Base-by-base conservation (phyloP, 92 coral and sea anemone species). In the Zoanthus sociatus region DNA sequence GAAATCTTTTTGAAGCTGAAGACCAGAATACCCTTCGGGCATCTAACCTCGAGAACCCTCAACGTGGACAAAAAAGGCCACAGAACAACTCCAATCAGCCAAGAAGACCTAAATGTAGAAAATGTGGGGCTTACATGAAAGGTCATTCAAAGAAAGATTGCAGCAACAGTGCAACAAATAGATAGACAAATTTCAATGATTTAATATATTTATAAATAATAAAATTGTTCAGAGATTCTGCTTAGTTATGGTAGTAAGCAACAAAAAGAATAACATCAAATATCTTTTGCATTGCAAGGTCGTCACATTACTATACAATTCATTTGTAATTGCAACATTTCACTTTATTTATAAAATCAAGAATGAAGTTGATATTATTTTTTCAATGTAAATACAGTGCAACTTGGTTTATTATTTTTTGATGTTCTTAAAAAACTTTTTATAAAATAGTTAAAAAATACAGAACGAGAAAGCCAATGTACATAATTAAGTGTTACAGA, bases 81-180 rank as follows among this genome's bases (percentile, higher is more conserved):
- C 69, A 63, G 69, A 7, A 63, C 69, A 63, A 63, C 69, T 63
- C 69, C n/a, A 63, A 63, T n/a, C 69, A 63, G n/a, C 69, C 69
- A 63, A 6, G 69, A 63, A 63, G 69, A 63, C 69, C 69, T 63
- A 18, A 63, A 63, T 63, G 69, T 63, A 63, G 26, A 63, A 63
- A 63, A 63, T 63, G 69, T 63, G 32, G 69, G 1, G 69, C 69
- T 63, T 63, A 63, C 69, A 63, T 63, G 69, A 63, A 63, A 7
- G 68, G 68, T 1, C 68, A 61, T 30, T 61, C 68, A 61, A n/a
- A 61, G 26, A 61, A 61, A 61, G 68, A 61, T 16, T 61, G 68
- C 68, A 61, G 4, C 17, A 16, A 61, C 17, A 0, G 68, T 61
- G 68, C 68, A 61, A 16, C 68, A 61, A 30, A 17, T 26, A 26